Evolutionary conservation across 2,797 vertebrate genomes (phyloP), one percentile per base, ranked within the genome.

Genomic region (Molossus alvarezi): DNA sequence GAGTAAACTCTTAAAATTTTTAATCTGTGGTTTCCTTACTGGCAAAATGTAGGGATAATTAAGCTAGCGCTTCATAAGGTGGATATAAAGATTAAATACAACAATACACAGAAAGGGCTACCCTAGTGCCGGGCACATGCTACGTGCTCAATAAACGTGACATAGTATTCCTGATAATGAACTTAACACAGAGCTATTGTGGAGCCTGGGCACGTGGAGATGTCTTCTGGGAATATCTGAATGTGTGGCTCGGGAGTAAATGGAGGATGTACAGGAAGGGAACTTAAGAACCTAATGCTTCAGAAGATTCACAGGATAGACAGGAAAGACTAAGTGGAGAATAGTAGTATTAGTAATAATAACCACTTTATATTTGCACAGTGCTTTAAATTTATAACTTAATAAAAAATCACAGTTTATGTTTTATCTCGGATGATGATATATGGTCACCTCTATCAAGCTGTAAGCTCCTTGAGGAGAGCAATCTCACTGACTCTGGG

Each of bases 1-100:
- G 27, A 94, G 6, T 41, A 93, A 90, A 95, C 2, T 60, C 29
- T 29, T 29, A 87, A 69, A 48, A n/a, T 73, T 83, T 69, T 29
- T 90, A 90, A 85, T n/a, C n/a, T 37, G 51, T 65, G 29, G 27
- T 41, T 76, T 94, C 51, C 33, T 80, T 23, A 62, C 9, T 8
- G 29, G 55, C 41, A 80, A 94, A 88, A 62, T 14, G 5, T 13
- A 60, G n/a, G 62, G 7, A 51, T 60, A 89, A 69, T 29, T 53
- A 92, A 92, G 64, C 12, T 57, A 58, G 17, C n/a, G 23, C 37
- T 51, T 86, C 58, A 25, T 0, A 83, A 14, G 21, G 25, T 3
- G 64, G 41, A 29, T 37, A 15, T 6, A 71, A 95, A 75, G 21
- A 75, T 69, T 67, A 55, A 64, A 69, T 25, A 57, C 21, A 29